Evolutionary conservation across 2,113 vertebrate genomes (phyloP).

Genomic region (Antennarius striatus): DNA sequence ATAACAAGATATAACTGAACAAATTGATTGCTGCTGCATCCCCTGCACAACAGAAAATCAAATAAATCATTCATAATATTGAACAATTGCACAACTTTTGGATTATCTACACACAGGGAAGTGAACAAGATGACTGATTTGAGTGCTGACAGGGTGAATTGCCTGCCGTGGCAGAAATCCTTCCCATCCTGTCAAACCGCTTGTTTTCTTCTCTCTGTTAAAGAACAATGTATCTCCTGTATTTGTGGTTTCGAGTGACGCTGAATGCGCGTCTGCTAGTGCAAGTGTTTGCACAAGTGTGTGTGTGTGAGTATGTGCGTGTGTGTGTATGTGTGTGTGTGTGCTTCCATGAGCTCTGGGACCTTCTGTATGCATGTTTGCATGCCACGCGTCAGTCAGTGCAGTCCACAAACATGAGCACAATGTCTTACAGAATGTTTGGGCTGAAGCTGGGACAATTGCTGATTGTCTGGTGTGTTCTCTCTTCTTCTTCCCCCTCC

Average conservation of each 20-base stretch:
- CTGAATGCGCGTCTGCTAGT: conserved; percentile 19
- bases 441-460: conserved; percentile 92
- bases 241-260: conserved; percentile 63
- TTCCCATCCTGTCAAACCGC: conserved; percentile 65
- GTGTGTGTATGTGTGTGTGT: neutral
- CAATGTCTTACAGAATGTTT: conserved; percentile 84
- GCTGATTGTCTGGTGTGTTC: conserved; percentile 99
- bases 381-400: conserved; percentile 69
- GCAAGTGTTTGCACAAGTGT: conserved; percentile 8
- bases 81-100: conserved; percentile 11
- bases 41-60: conserved; percentile 26
- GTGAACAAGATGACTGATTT: neutral
- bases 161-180: conserved; percentile 35
- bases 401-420: conserved; percentile 81
- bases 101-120: neutral
- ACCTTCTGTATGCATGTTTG: conserved; percentile 67
- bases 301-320: conserved; percentile 19
- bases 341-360: conserved; percentile 38
- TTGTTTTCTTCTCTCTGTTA: conserved; percentile 58
- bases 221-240: conserved; percentile 66
- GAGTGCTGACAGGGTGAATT: conserved; percentile 26
- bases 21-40: conserved; percentile 34
- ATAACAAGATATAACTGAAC: conserved; percentile 14
- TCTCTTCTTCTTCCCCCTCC: conserved; percentile 82
- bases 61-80: conserved; percentile 21